Conservation (phyloP, 1,140 invertebrate genomes). For the Drosophila takahashii region DNA sequence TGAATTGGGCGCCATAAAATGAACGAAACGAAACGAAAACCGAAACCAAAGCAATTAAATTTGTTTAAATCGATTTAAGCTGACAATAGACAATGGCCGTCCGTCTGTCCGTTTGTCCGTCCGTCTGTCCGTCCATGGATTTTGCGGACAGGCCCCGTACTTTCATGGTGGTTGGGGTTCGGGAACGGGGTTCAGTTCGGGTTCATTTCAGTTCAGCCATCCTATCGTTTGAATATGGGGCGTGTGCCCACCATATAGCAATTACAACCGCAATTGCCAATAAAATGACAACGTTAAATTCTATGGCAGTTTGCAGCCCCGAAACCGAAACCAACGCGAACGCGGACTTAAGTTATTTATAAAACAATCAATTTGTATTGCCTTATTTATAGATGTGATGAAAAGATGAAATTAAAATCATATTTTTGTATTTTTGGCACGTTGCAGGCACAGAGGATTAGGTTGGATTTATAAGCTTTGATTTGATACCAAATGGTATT, state of each 20-base stretch:
- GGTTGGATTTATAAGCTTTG: background rate
- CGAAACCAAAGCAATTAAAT: constrained; percentile 77
- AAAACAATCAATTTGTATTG: constrained; percentile 7
- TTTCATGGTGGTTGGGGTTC: background rate
- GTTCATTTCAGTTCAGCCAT: constrained; percentile 21
- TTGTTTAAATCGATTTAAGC: constrained; percentile 80
- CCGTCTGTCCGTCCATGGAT: constrained; percentile 13
- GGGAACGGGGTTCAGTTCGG: background rate
- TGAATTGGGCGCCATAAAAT: constrained; percentile 19
- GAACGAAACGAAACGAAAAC: constrained; percentile 12
- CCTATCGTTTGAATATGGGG: constrained; percentile 9
- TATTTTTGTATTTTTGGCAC: background rate
- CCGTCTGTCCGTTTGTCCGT: background rate
- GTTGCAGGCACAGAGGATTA: background rate
- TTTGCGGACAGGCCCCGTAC: background rate
- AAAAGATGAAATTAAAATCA: constrained; percentile 3
- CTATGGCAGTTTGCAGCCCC: constrained; percentile 44
- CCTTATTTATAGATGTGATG: background rate
- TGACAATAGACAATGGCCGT: constrained; percentile 62
- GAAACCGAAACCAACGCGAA: constrained; percentile 15
- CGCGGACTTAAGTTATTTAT: constrained; percentile 4
- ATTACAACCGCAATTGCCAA: constrained; percentile 79
- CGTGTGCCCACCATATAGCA: constrained; percentile 57
- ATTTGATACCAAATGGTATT: background rate
- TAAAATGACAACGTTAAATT: constrained; percentile 75